Conservation (phyloP, 2,888 invertebrate species). For the Ommatoiulus sabulosus region DNA sequence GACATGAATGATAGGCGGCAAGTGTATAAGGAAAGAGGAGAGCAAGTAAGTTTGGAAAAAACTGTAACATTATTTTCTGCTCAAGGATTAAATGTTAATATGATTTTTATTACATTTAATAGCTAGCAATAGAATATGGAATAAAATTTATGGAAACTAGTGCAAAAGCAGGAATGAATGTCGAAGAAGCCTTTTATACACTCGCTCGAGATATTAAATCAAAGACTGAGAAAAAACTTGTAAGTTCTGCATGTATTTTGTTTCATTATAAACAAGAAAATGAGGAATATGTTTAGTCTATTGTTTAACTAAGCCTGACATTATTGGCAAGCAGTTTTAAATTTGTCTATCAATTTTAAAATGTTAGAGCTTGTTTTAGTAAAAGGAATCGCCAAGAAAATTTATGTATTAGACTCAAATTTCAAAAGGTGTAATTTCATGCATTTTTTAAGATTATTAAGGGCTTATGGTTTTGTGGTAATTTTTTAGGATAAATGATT, state of each 20-base stretch:
- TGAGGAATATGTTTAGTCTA: no score
- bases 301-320: background rate
- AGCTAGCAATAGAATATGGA: slow-evolving; percentile 96
- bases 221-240: slow-evolving; percentile 98
- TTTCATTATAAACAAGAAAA: background rate
- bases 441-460: background rate
- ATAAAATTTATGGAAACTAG: slow-evolving; percentile 99
- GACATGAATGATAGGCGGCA: slow-evolving; percentile 96
- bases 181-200: slow-evolving; percentile 97
- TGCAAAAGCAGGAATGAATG: slow-evolving; percentile 97
- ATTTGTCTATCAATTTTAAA: background rate
- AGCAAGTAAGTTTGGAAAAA: slow-evolving; percentile 69
- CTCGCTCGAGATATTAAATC: slow-evolving; percentile 97
- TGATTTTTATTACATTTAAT: slow-evolving; percentile 66
- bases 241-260: slow-evolving; percentile 69
- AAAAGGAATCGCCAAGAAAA: background rate
- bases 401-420: no score
- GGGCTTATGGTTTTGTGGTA: no score
- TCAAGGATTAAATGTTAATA: background rate
- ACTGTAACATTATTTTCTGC: background rate
- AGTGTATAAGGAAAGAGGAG: slow-evolving; percentile 95
- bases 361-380: background rate
- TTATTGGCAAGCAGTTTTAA: background rate
- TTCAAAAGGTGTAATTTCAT: background rate
- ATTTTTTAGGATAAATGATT: no score